These are phyloP conservation scores for Pseudonaja textilis DNA, from an alignment of 2,113 vertebrate species.

Conservation along the genomic window DNA sequence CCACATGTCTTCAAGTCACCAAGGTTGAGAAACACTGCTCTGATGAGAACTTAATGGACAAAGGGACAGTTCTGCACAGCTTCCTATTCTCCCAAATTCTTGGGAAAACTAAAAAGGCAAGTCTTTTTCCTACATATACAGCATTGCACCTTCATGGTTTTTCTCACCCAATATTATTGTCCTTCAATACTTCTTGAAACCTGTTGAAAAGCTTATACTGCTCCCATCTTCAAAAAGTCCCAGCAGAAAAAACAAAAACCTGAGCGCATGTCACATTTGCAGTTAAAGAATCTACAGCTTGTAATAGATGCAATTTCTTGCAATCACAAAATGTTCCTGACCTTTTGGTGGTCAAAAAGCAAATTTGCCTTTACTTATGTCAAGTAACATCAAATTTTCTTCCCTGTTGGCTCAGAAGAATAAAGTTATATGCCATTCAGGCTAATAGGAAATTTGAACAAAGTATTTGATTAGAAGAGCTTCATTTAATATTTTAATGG, in stretches of 20 bases:
- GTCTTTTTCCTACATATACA: background rate
- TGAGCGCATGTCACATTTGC: constrained; percentile 13
- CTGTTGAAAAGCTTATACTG: background rate
- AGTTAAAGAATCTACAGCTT: constrained; percentile 34
- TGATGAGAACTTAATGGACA: background rate
- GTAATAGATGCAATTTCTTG: constrained; percentile 60
- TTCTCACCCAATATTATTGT: background rate
- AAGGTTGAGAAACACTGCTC: background rate
- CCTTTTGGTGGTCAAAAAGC: constrained; percentile 52
- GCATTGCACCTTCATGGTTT: background rate
- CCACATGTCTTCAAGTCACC: background rate
- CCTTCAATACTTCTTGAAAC: background rate
- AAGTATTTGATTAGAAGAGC: constrained; percentile 36
- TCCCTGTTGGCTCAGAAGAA: constrained; percentile 43
- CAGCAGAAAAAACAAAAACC: constrained; percentile 21
- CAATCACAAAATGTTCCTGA: constrained; percentile 57
- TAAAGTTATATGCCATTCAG: constrained; percentile 18
- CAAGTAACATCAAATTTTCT: constrained; percentile 56
- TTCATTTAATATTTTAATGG: constrained; percentile 33
- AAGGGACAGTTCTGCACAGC: background rate
- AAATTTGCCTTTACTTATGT: constrained; percentile 54
- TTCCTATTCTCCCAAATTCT: background rate
- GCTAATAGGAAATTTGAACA: constrained; percentile 49
- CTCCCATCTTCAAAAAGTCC: background rate
- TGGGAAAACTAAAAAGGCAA: background rate